Conservation (phyloP, 2,113 vertebrate genomes). For the Nestor notabilis region DNA sequence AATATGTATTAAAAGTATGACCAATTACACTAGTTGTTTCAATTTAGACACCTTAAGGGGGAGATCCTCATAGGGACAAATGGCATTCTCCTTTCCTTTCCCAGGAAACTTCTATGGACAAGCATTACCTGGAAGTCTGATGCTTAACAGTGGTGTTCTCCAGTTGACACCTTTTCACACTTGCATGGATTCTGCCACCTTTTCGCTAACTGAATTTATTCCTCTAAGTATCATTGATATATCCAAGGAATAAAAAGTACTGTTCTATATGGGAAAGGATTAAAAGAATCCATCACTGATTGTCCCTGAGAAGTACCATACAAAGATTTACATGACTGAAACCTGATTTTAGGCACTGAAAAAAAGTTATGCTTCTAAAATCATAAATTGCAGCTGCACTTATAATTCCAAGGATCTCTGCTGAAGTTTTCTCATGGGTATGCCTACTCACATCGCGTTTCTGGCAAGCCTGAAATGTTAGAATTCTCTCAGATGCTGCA, state of each 20-base stretch:
- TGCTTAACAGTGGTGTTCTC: not conserved
- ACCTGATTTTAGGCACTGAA: constrained; percentile 12
- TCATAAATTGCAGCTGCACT: constrained; percentile 21
- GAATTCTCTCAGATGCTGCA: not conserved
- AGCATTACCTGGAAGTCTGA: not conserved
- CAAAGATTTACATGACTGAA: not conserved
- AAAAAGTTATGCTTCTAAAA: not conserved
- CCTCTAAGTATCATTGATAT: not conserved
- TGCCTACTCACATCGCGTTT: not conserved
- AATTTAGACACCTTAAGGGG: not conserved
- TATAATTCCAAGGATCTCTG: constrained; percentile 9
- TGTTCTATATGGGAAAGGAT: not conserved
- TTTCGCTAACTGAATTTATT: not conserved
- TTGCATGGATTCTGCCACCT: not conserved
- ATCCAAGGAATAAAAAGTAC: not conserved
- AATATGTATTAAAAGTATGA: not conserved
- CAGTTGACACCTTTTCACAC: not conserved
- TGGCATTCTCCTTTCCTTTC: not conserved
- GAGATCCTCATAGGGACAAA: not conserved
- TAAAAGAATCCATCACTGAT: not conserved
- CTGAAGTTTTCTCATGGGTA: constrained; percentile 11
- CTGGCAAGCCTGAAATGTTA: not conserved
- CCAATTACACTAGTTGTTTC: not conserved
- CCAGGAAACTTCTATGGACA: not conserved
- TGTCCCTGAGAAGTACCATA: not conserved